Percentiles rank a stretch among this genome's conserved stretches.
phyloP scores from a whole-genome alignment of 1,140 invertebrate genomes.

The Littorina saxatilis region DNA sequence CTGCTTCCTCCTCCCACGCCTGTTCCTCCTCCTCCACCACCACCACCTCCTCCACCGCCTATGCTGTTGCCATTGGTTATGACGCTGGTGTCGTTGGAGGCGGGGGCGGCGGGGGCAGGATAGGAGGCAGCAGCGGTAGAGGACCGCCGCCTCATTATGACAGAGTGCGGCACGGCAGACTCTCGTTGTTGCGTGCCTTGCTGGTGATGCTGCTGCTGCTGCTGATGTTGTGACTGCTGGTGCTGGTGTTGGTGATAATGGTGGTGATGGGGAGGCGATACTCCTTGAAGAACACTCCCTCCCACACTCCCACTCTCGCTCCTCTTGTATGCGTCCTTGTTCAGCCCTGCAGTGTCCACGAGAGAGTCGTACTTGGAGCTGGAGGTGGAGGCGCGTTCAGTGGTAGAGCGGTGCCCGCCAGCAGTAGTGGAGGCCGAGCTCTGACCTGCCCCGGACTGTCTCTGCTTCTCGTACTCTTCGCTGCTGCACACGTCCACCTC shows the following conservation, averaged over 20 bases:
- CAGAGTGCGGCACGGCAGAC: conserved; percentile 41
- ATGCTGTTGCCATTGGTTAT: conserved; percentile 9
- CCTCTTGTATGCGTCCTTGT: conserved; percentile 48
- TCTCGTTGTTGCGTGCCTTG: conserved; percentile 42
- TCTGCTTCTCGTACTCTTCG: conserved; percentile 65
- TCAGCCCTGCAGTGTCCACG: conserved; percentile 43
- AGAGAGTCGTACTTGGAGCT: conserved; percentile 49
- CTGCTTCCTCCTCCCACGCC: background rate
- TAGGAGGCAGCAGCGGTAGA: conserved; percentile 28
- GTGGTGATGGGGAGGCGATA: conserved; percentile 45
- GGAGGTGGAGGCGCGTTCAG: background rate
- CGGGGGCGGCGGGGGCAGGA: background rate
- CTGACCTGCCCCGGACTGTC: conserved; percentile 8
- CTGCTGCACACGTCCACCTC: conserved; percentile 69
- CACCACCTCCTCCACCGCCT: background rate
- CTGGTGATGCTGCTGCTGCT: conserved; percentile 26
- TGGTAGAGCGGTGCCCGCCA: background rate
- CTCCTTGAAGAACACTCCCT: conserved; percentile 30
- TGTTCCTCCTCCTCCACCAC: conserved; percentile 15
- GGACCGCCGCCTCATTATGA: conserved; percentile 43
- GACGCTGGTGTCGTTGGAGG: conserved; percentile 7
- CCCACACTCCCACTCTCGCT: conserved; percentile 13
- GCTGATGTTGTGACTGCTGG: conserved; percentile 9
- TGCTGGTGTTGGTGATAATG: conserved; percentile 35
- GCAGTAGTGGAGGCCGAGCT: background rate